Evolutionary conservation across 2,113 vertebrate species (phyloP).

Genomic region (Nothocercus julius): DNA sequence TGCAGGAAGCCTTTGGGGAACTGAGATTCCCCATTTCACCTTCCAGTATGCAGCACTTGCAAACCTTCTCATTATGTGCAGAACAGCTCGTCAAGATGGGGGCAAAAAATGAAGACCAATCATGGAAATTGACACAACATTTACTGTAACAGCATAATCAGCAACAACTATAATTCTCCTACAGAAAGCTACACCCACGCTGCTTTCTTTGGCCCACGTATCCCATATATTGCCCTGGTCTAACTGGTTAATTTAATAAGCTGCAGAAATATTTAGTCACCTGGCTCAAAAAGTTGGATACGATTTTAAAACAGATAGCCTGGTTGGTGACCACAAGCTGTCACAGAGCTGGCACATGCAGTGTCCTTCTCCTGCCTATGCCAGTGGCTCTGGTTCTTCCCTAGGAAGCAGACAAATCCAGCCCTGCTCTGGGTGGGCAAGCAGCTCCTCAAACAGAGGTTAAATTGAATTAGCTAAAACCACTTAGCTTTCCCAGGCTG

Average conservation of each 20-base stretch:
- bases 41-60: background rate
- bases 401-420: background rate
- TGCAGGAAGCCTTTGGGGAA: background rate
- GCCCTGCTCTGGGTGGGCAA: background rate
- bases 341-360: background rate
- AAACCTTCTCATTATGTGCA: conserved; percentile 7
- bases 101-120: background rate
- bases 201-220: conserved; percentile 67
- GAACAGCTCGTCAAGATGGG: background rate
- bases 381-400: background rate
- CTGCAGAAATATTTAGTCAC: conserved; percentile 10
- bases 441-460: background rate
- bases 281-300: background rate
- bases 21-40: background rate
- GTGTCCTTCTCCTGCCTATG: background rate
- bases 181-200: conserved; percentile 31
- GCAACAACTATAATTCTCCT: conserved; percentile 43
- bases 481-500: background rate
- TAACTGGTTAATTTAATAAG: conserved; percentile 53
- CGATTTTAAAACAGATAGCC: background rate
- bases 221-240: background rate
- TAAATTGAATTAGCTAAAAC: background rate
- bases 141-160: conserved; percentile 55
- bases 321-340: background rate
- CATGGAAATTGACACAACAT: conserved; percentile 65